A percentile compares a stretch with the other conserved stretches of the same genome.
Evolutionary conservation across 2,113 vertebrate species (phyloP).

Genomic region (Aix galericulata): DNA sequence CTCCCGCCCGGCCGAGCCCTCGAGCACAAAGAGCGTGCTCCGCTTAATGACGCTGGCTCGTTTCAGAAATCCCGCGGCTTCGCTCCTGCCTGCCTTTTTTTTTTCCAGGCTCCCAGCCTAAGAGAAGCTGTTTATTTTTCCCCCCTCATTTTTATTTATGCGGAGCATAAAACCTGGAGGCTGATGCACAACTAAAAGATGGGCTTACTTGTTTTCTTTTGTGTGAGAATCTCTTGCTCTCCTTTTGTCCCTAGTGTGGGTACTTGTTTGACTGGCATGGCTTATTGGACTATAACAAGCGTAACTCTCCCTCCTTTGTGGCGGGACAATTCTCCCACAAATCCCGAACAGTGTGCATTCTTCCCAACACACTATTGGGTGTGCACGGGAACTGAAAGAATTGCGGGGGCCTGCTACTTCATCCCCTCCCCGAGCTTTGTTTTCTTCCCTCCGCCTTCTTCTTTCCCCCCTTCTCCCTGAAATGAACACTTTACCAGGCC

Average conservation of each 20-base stretch:
- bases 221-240: slow-evolving; percentile 96
- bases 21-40: neutral
- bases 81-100: slow-evolving; percentile 15
- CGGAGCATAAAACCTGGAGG: slow-evolving; percentile 89
- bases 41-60: accelerated
- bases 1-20: neutral
- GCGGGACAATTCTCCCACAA: slow-evolving; percentile 97
- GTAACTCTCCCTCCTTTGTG: slow-evolving; percentile 95
- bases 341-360: slow-evolving; percentile 96
- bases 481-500: slow-evolving; percentile 98
- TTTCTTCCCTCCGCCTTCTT: slow-evolving; percentile 69
- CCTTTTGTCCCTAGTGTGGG: slow-evolving; percentile 89
- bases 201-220: slow-evolving; percentile 99
- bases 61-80: neutral
- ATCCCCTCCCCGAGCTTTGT: slow-evolving; percentile 86
- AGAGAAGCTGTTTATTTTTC: slow-evolving; percentile 91
- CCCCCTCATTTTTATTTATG: slow-evolving; percentile 85
- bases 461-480: slow-evolving; percentile 81
- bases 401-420: slow-evolving; percentile 83
- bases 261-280: slow-evolving; percentile 99
- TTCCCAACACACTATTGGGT: slow-evolving; percentile 94
- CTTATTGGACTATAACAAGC: slow-evolving; percentile 99
- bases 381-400: slow-evolving; percentile 94
- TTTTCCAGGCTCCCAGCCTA: slow-evolving; percentile 71
- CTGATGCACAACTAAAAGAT: slow-evolving; percentile 98